These are phyloP conservation scores for Amphipoea lucens DNA, from an alignment of 2,888 invertebrate species.

Conservation along the genomic window DNA sequence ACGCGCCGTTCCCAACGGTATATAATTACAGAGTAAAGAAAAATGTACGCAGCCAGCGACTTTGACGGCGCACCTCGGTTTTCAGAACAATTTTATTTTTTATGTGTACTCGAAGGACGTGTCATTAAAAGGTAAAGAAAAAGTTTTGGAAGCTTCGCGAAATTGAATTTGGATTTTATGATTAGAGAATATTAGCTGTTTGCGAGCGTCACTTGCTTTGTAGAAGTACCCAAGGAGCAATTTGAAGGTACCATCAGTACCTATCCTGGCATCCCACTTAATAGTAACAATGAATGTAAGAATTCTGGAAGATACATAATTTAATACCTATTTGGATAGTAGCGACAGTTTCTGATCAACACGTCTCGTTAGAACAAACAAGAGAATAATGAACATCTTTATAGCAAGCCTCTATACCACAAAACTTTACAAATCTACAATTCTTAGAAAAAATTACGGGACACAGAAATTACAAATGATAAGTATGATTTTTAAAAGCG, in stretches of 20 bases:
- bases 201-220: not conserved
- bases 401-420: not conserved
- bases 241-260: not conserved
- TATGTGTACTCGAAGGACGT: conserved; percentile 53
- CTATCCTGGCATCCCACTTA: not conserved
- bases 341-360: not conserved
- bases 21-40: conserved; percentile 68
- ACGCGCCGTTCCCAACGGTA: conserved; percentile 63
- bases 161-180: conserved; percentile 56
- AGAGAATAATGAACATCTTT: not conserved
- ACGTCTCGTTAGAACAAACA: not conserved
- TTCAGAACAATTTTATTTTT: conserved; percentile 61
- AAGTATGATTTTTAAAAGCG: not conserved
- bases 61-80: conserved; percentile 57
- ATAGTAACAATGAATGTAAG: not conserved
- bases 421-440: not conserved
- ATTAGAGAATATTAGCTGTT: conserved; percentile 41
- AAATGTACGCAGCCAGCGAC: conserved; percentile 58
- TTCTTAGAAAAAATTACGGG: not conserved
- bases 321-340: not conserved
- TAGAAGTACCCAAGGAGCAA: not conserved
- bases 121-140: conserved; percentile 58
- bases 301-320: not conserved
- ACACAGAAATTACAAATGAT: not conserved
- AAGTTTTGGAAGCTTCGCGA: conserved; percentile 48